Percentiles rank a stretch among this genome's conserved stretches.
These are phyloP conservation scores for Cetoscarus ocellatus DNA, from an alignment of 2,797 vertebrate genomes.

Conservation along the genomic window DNA sequence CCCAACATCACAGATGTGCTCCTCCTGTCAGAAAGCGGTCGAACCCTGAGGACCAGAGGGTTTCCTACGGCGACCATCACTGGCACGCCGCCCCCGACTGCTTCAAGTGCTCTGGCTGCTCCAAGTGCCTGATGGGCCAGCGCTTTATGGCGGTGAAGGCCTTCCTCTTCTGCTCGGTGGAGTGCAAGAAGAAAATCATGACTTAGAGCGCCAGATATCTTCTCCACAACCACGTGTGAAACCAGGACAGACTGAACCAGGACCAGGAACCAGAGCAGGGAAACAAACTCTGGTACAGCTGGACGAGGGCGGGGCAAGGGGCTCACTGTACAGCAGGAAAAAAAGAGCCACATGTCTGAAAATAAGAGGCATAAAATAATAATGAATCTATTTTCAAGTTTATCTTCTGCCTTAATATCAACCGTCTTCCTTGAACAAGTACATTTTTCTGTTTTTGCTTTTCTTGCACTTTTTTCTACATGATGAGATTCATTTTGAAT, in stretches of 20 bases:
- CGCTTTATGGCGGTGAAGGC: slow-evolving; percentile 94
- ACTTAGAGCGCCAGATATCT: slow-evolving; percentile 44
- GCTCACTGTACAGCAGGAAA: not conserved
- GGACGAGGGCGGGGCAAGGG: not conserved
- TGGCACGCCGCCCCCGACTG: slow-evolving; percentile 93
- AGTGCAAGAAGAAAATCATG: slow-evolving; percentile 93
- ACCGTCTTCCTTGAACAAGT: slow-evolving; percentile 5
- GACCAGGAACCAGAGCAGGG: slow-evolving; percentile 17
- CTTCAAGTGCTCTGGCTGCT: slow-evolving; percentile 94
- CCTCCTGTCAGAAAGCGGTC: slow-evolving; percentile 89
- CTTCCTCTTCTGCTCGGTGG: slow-evolving; percentile 94
- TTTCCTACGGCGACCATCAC: slow-evolving; percentile 93
- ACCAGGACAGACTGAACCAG: slow-evolving; percentile 11
- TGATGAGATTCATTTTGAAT: slow-evolving; percentile 44
- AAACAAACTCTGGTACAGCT: slow-evolving; percentile 27
- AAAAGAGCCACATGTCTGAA: slow-evolving; percentile 6
- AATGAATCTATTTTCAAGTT: not conserved
- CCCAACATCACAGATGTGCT: slow-evolving; percentile 85
- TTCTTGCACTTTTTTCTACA: slow-evolving; percentile 29
- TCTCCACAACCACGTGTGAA: slow-evolving; percentile 29
- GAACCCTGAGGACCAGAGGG: slow-evolving; percentile 95
- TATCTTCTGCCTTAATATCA: slow-evolving; percentile 18
- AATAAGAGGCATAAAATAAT: not conserved
- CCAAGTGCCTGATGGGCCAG: slow-evolving; percentile 92
- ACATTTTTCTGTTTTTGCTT: slow-evolving; percentile 4